Conservation (phyloP, 2,113 vertebrate species). For the Sinocyclocheilus grahami region DNA sequence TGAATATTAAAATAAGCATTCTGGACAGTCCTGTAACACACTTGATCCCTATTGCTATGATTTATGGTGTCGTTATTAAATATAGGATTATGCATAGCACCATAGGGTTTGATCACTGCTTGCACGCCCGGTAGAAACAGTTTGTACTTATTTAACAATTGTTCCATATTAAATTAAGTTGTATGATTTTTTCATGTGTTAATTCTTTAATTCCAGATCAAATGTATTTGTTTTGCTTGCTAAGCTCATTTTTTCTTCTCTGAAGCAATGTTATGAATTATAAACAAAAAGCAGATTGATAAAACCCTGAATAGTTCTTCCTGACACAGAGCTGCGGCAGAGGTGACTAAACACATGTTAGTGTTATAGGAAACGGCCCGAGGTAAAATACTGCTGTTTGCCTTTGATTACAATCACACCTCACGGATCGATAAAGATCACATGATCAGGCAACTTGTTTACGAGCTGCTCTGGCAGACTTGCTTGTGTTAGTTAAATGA, state of each 20-base stretch:
- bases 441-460: constrained; percentile 22
- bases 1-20: constrained; percentile 43
- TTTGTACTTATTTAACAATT: neutral
- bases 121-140: neutral
- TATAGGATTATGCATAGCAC: constrained; percentile 58
- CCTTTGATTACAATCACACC: constrained; percentile 35
- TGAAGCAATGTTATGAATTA: constrained; percentile 4
- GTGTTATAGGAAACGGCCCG: neutral
- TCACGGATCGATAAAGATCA: constrained; percentile 28
- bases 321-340: neutral
- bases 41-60: constrained; percentile 54
- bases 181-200: neutral
- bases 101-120: constrained; percentile 52
- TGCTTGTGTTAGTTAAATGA: constrained; percentile 11
- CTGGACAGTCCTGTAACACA: constrained; percentile 47
- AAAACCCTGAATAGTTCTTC: constrained; percentile 28
- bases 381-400: constrained; percentile 11
- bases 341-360: constrained; percentile 8
- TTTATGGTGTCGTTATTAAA: constrained; percentile 41
- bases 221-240: neutral
- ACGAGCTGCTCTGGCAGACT: constrained; percentile 1
- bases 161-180: neutral
- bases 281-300: constrained; percentile 7
- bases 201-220: neutral
- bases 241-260: neutral